These are phyloP conservation scores for Enteromius trimaculatus DNA, from an alignment of 2,797 vertebrate species.

Conservation along the genomic window DNA sequence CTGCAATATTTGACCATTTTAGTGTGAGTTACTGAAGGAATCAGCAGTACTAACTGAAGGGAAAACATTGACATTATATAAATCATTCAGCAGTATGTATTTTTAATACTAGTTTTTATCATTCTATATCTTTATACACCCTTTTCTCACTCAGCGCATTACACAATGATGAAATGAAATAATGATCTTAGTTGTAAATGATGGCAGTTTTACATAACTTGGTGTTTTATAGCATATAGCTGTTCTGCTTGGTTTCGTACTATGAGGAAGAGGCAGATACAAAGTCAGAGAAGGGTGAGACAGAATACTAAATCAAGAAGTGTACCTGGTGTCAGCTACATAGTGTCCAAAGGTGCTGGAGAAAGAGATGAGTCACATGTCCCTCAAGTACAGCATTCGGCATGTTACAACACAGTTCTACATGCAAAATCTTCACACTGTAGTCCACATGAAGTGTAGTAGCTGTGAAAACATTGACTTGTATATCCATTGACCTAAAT, in stretches of 20 bases:
- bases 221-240: conserved; percentile 13
- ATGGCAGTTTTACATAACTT: conserved; percentile 34
- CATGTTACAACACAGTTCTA: conserved; percentile 2
- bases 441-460: not conserved
- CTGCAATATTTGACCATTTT: not conserved
- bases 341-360: conserved; percentile 25
- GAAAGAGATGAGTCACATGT: conserved; percentile 47
- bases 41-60: not conserved
- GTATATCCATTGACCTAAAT: not conserved
- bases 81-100: not conserved
- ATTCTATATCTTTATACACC: not conserved
- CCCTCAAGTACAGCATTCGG: not conserved
- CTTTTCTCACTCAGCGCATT: not conserved
- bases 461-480: not conserved
- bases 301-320: conserved; percentile 29
- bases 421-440: not conserved
- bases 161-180: conserved; percentile 17
- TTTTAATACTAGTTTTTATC: conserved; percentile 7
- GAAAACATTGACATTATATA: conserved; percentile 3
- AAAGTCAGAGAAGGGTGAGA: conserved; percentile 1
- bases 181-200: conserved; percentile 2
- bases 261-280: conserved; percentile 17
- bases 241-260: not conserved
- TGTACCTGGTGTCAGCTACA: conserved; percentile 34
- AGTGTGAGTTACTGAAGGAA: conserved; percentile 15